phyloP scores from a whole-genome alignment of 2,113 vertebrate species.

The Scortum barcoo region DNA sequence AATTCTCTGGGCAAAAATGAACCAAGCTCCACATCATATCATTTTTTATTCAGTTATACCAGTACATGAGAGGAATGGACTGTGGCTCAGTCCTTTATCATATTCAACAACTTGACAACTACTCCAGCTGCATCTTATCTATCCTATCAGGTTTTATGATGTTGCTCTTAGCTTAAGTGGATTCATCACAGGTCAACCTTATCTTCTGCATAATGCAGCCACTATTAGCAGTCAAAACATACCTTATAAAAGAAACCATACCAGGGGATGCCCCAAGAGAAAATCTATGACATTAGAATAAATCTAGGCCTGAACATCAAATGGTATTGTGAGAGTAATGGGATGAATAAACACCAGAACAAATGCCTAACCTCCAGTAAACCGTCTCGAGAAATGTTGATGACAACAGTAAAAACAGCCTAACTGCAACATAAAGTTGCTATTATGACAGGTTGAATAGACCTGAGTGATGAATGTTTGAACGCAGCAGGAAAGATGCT shows the following conservation, averaged over 20 bases:
- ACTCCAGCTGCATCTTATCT: slow-evolving; percentile 40
- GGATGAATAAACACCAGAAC: neutral
- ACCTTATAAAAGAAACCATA: neutral
- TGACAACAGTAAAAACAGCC: slow-evolving; percentile 52
- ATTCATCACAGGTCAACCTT: slow-evolving; percentile 47
- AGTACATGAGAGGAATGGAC: neutral
- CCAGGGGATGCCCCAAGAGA: neutral
- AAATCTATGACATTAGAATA: slow-evolving; percentile 6
- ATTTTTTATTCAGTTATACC: slow-evolving; percentile 1
- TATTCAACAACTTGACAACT: slow-evolving; percentile 17
- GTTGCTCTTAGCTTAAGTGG: slow-evolving; percentile 28
- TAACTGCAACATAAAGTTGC: slow-evolving; percentile 45
- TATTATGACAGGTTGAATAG: slow-evolving; percentile 25
- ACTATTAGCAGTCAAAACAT: slow-evolving; percentile 3
- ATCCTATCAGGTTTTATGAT: slow-evolving; percentile 49
- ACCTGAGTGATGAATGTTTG: slow-evolving; percentile 49
- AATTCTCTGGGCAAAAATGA: slow-evolving; percentile 22
- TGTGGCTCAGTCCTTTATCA: slow-evolving; percentile 5
- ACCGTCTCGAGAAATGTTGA: slow-evolving; percentile 19
- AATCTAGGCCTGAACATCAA: slow-evolving; percentile 8
- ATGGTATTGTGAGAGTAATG: slow-evolving; percentile 15
- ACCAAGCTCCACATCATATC: neutral
- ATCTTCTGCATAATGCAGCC: slow-evolving; percentile 17
- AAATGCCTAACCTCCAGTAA: neutral
- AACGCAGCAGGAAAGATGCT: slow-evolving; percentile 32